These are phyloP conservation scores for Oligia strigilis DNA, from an alignment of 2,888 invertebrate species.

Conservation along the genomic window DNA sequence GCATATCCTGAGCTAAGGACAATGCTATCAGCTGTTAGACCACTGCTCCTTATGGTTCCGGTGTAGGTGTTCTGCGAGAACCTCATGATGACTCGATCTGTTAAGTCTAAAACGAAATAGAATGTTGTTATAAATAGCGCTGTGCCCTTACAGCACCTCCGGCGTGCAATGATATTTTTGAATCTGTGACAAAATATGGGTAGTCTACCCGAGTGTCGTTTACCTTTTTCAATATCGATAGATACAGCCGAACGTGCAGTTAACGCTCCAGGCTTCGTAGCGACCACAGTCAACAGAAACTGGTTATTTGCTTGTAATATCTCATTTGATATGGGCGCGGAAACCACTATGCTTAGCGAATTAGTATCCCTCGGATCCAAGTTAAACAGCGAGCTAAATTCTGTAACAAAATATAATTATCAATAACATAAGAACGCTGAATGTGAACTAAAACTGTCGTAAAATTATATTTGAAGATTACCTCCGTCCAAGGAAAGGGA, in stretches of 20 bases:
- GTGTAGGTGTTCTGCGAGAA: slow-evolving; percentile 78
- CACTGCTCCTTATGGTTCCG: slow-evolving; percentile 71
- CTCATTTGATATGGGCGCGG: slow-evolving; percentile 27
- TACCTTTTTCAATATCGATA: slow-evolving; percentile 68
- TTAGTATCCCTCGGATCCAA: neutral
- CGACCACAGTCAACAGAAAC: slow-evolving; percentile 69
- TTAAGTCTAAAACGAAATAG: slow-evolving; percentile 1
- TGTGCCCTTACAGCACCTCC: fast-evolving
- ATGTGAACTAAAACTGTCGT: no score
- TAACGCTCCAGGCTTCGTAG: slow-evolving; percentile 62
- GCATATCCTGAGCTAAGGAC: slow-evolving; percentile 75
- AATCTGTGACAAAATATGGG: neutral
- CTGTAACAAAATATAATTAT: slow-evolving; percentile 61
- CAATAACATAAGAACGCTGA: neutral
- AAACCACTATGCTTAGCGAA: slow-evolving; percentile 6
- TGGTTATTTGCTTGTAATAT: slow-evolving; percentile 67
- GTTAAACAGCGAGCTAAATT: slow-evolving; percentile 25
- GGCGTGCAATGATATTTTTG: neutral
- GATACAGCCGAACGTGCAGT: slow-evolving; percentile 65
- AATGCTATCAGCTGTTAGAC: slow-evolving; percentile 70
- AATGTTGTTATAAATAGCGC: neutral
- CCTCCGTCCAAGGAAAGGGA: no score
- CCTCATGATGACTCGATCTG: slow-evolving; percentile 66
- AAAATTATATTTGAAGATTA: no score
- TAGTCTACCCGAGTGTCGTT: neutral